These are phyloP conservation scores for Stenichneumon culpator DNA, from an alignment of 2,888 invertebrate genomes.

Conservation along the genomic window DNA sequence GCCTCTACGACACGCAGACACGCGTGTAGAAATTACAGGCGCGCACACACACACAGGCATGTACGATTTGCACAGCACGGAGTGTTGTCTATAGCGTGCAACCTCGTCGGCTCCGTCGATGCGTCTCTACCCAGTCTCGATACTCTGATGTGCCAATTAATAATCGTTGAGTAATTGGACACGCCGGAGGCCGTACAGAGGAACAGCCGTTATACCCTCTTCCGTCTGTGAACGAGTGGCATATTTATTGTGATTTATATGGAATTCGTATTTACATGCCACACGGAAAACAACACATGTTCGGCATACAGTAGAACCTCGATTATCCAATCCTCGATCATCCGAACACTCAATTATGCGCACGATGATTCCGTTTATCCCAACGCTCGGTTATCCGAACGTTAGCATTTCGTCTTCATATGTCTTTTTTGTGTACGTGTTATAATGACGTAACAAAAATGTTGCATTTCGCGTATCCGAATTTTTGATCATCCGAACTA, in stretches of 20 bases:
- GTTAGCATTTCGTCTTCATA: too few relatives aligned
- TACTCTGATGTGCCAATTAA: slow-evolving; percentile 74
- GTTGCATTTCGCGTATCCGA: background rate
- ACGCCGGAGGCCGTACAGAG: slow-evolving; percentile 38
- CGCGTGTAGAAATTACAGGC: slow-evolving; percentile 70
- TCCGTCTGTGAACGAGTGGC: background rate
- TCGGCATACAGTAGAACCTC: too few relatives aligned
- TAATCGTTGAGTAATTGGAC: slow-evolving; percentile 73
- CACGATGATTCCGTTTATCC: too few relatives aligned
- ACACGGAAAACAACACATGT: background rate
- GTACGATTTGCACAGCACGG: background rate
- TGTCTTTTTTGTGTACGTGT: too few relatives aligned
- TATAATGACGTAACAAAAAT: background rate
- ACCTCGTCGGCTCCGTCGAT: slow-evolving; percentile 10
- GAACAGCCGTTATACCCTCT: background rate
- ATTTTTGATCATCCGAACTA: background rate
- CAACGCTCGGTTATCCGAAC: too few relatives aligned
- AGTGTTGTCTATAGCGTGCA: background rate
- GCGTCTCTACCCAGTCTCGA: slow-evolving; percentile 30
- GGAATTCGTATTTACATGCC: background rate
- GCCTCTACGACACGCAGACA: slow-evolving; percentile 56
- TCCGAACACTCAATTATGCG: too few relatives aligned
- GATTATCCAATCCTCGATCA: too few relatives aligned
- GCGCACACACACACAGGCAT: background rate
- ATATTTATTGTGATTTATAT: background rate